Evolutionary conservation across 2,888 invertebrate genomes (phyloP), one percentile per base, ranked within the genome.

Genomic region (Heliconius aoede): DNA sequence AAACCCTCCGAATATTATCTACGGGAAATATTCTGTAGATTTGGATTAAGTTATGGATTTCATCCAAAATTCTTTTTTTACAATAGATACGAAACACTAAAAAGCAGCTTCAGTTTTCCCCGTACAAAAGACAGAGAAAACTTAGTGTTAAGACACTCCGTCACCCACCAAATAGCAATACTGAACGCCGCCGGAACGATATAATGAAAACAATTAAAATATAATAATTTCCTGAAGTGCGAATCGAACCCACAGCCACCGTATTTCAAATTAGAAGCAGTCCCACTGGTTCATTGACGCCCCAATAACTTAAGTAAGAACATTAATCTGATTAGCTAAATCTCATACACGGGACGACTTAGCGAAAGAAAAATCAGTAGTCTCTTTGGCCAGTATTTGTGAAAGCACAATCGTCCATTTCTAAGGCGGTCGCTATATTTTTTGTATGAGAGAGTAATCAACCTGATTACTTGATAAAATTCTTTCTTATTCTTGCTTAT

Each of bases 361-460:
- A 65, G 13, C 36, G 64, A 40, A 40, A 24, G 26, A 15, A 65
- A 65, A 26, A 40, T 65, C 65, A 40, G 26, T 65, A 36, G 36
- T 5, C 64, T 65, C 64, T 36, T 36, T n/a, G 24, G 32, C 32
- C 64, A 36, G 36, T 36, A 65, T 65, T 65, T 40, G 65, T 65
- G 24, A 65, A 15, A 36, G 40, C 65, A 40, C 65, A 65, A 26
- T 40, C 36, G 24, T 24, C 15, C 24, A 65, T 65, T 65, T 65
- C 65, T 36, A 65, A 65, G 24, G 36, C 24, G 24, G 4, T 64
- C 32, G 24, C 32, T 32, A 32, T 30, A 62, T 32, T 64, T 64
- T 32, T 24, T 36, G 36, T 65, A 13, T 36, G 15, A 36, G 4
- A 36, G 40, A 40, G 65, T 15, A 36, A 65, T 65, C 15, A 7